Evolutionary conservation across 2,888 invertebrate species (phyloP).

Genomic region (Parnassius glacialis): DNA sequence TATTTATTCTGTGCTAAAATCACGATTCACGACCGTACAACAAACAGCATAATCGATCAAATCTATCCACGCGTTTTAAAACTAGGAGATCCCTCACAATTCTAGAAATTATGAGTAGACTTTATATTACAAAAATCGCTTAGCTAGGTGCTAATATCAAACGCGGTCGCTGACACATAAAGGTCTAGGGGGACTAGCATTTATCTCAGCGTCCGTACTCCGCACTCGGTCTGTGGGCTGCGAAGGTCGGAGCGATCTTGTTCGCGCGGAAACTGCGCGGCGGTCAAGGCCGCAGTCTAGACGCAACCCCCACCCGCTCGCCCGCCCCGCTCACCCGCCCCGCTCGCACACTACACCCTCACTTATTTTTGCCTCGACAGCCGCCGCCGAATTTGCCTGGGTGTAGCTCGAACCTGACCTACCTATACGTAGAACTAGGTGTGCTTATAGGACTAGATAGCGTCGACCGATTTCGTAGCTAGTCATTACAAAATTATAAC

Average conservation of each 20-base stretch:
- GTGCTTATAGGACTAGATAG: background rate
- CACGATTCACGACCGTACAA: too few relatives aligned
- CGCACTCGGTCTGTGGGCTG: constrained; percentile 70
- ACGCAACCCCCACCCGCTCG: constrained; percentile 49
- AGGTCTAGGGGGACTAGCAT: constrained; percentile 8
- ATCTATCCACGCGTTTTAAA: too few relatives aligned
- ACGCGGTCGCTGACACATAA: constrained; percentile 31
- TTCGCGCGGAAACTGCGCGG: constrained; percentile 71
- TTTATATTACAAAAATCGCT: background rate
- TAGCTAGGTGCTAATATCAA: background rate
- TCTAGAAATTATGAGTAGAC: too few relatives aligned
- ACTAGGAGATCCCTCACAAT: too few relatives aligned
- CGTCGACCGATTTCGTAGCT: constrained; percentile 5
- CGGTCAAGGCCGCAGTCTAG: constrained; percentile 78
- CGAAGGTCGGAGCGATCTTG: constrained; percentile 65
- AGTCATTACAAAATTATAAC: constrained; percentile 18
- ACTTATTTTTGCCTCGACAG: constrained; percentile 57
- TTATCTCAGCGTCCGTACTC: constrained; percentile 26
- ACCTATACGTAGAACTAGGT: constrained; percentile 34
- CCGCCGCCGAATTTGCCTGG: constrained; percentile 58
- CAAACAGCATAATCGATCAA: too few relatives aligned
- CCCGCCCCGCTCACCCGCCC: constrained; percentile 33
- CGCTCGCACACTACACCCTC: constrained; percentile 38
- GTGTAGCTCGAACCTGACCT: constrained; percentile 60
- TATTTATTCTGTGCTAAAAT: too few relatives aligned